Evolutionary conservation across 2,888 invertebrate genomes (phyloP).

Genomic region (Chrysolina oricalcia): DNA sequence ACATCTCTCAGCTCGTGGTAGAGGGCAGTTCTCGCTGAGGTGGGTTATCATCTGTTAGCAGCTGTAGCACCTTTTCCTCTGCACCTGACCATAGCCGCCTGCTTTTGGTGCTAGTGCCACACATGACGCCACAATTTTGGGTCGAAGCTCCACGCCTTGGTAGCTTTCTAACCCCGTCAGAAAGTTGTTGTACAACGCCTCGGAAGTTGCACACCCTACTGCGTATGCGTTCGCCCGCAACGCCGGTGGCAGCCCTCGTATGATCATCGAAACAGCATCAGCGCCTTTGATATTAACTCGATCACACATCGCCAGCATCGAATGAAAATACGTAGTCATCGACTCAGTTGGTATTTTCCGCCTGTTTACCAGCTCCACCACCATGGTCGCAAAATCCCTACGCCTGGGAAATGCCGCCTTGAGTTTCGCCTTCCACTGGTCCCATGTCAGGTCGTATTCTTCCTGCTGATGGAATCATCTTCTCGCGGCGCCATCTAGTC

Average conservation of each 20-base stretch:
- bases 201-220: too few species aligned
- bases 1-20: neutral
- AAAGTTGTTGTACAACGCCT: conserved; percentile 34
- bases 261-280: conserved; percentile 43
- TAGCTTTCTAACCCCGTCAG: conserved; percentile 28
- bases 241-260: conserved; percentile 40
- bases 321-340: conserved; percentile 61
- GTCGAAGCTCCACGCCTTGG: neutral
- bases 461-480: conserved; percentile 40
- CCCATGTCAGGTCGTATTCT: conserved; percentile 56
- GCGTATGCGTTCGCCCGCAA: conserved; percentile 47
- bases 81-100: too few species aligned
- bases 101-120: neutral
- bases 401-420: conserved; percentile 54
- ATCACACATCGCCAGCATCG: conserved; percentile 53
- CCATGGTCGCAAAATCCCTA: conserved; percentile 54
- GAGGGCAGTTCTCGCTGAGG: too few species aligned
- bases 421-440: conserved; percentile 56
- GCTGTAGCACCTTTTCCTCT: conserved; percentile 22
- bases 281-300: conserved; percentile 34
- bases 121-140: neutral
- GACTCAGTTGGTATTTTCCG: conserved; percentile 54
- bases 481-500: conserved; percentile 31
- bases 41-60: neutral
- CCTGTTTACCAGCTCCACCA: conserved; percentile 57